Evolutionary conservation across 2,888 invertebrate species (phyloP), one percentile per base, ranked within the genome.

Genomic region (Aspidiotus destructor): DNA sequence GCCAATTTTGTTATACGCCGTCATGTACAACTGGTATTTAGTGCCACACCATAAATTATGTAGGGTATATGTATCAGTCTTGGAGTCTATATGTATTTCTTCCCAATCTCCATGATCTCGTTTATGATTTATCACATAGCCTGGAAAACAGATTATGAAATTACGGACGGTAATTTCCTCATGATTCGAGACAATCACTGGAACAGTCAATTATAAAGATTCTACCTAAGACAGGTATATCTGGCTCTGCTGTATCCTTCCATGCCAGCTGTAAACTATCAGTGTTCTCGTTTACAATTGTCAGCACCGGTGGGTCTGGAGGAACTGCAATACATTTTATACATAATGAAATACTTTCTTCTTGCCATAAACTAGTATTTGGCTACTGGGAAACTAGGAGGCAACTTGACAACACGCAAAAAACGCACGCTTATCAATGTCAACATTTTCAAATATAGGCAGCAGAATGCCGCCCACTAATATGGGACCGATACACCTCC

Each of bases 81-180:
- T 86, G 8, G 90, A 86, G 72, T 89, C 87, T 67, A 92, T 87
- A 77, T 91, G 91, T 70, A 91, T 79, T 77, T 92, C 92, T 76
- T 92, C 91, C 92, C 92, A 92, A 75, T 92, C 92, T 0, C 92
- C 92, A 74, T 88, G 89, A 74, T 92, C 90, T 13, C 90, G 82
- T 76, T 92, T 92, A 78, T 91, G 92, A 80, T 92, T 92, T 71
- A 93, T 88, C 7, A 91, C 89, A 78, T 92, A 92, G 48, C 92
- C 92, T 81, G 76, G 64, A 74, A 65, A 48, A 42, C 10, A 54
- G 61, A 48, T n/a, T n/a, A n/a, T n/a, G n/a, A n/a, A n/a, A n/a
- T n/a, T n/a, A n/a, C n/a, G n/a, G n/a, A n/a, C n/a, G n/a, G n/a
- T n/a, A n/a, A 53, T 11, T 61, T 16, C 11, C 8, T 57, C 40